Evolutionary conservation across 2,888 invertebrate genomes (phyloP), one percentile per base, ranked within the genome.

Genomic region (Drosophila mettleri): DNA sequence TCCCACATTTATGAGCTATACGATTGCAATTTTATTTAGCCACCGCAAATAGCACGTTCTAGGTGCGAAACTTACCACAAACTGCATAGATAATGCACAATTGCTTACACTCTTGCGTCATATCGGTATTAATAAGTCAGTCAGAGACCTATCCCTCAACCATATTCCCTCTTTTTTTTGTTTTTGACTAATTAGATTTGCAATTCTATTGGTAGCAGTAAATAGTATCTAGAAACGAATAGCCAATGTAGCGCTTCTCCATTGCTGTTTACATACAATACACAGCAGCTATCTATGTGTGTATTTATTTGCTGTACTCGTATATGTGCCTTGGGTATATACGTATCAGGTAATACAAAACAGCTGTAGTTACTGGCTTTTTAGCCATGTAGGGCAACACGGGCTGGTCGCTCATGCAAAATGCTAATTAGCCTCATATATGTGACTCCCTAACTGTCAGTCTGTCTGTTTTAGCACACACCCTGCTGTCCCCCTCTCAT

Each of bases 71-170:
- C 70, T 83, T 86, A 75, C 77, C 52, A 64, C 74, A 78, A 68
- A 74, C 65, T 69, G 73, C 46, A 75, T 66, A 82, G 76, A 71
- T 76, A 88, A 85, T 74, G 68, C 55, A 62, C 69, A 70, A 65
- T 69, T 88, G 74, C 73, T 88, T 78, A 73, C 81, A 61, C 58
- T 78, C 66, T 85, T 80, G 81, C 89, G 81, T 88, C 85, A 88
- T 64, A 71, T 69, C 68, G 54, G 68, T 84, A 84, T 80, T 83
- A 80, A 83, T 81, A 78, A 72, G 59, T 52, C 49, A 43, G 51
- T 39, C 45, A 43, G 27, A 20, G 54, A 52, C 39, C n/a, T 31
- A 27, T 39, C 31, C 36, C 48, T 18, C 43, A 10, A 31, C 31
- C 22, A 33, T 16, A 45, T 45, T 0, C 2, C 45, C 16, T 16